phyloP scores from a whole-genome alignment of 2,113 vertebrate genomes.

The Poecilia latipinna region DNA sequence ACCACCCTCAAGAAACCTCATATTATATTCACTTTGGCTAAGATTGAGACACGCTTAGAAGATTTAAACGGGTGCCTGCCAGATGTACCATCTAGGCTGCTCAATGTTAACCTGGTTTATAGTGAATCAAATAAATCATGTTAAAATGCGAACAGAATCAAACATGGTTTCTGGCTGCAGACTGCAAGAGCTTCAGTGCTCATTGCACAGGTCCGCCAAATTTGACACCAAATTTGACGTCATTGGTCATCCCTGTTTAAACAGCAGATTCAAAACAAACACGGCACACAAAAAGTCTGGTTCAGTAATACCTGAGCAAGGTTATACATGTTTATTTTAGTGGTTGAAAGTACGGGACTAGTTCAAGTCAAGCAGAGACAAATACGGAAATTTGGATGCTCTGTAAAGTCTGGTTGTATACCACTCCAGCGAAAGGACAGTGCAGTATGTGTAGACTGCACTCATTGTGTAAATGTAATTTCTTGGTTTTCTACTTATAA shows the following conservation, averaged over 20 bases:
- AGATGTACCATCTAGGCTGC: conserved; percentile 47
- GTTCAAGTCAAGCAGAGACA: too few relatives aligned
- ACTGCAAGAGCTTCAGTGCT: not conserved
- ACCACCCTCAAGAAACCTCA: conserved; percentile 58
- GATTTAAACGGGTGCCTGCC: conserved; percentile 51
- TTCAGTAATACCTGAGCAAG: not conserved
- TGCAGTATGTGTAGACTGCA: too few relatives aligned
- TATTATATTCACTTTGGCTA: conserved; percentile 27
- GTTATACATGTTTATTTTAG: not conserved
- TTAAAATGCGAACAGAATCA: conserved; percentile 24
- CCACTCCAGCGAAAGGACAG: too few relatives aligned
- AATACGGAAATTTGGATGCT: too few relatives aligned
- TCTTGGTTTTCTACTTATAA: too few relatives aligned
- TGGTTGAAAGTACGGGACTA: too few relatives aligned
- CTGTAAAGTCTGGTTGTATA: too few relatives aligned
- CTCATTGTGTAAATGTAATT: too few relatives aligned
- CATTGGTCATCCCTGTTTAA: not conserved
- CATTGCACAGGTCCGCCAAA: not conserved
- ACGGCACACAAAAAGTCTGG: not conserved
- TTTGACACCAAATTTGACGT: not conserved
- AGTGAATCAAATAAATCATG: conserved; percentile 12
- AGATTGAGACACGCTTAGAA: conserved; percentile 44
- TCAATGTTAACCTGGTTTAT: conserved; percentile 26
- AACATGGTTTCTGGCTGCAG: conserved; percentile 15
- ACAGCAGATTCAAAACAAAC: not conserved